Percentiles rank a stretch among this genome's conserved stretches.
These are phyloP conservation scores for Drosophila neotestacea DNA, from an alignment of 2,888 invertebrate species.

Conservation along the genomic window DNA sequence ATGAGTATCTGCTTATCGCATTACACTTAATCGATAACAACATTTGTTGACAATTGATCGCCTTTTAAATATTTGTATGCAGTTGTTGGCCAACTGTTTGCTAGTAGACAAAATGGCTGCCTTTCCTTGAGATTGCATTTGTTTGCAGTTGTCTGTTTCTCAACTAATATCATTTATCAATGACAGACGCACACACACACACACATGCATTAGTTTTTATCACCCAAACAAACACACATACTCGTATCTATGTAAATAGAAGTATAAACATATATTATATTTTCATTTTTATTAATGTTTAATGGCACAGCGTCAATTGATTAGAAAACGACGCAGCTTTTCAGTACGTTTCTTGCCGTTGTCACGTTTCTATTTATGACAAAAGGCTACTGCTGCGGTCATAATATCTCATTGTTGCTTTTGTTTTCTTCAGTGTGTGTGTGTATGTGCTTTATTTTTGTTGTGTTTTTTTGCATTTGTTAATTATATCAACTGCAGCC, in stretches of 20 bases:
- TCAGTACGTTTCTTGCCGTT: slow-evolving; percentile 25
- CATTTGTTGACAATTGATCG: slow-evolving; percentile 36
- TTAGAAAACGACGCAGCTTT: slow-evolving; percentile 36
- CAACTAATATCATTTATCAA: slow-evolving; percentile 34
- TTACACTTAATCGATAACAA: slow-evolving; percentile 31
- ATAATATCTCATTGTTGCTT: slow-evolving; percentile 23
- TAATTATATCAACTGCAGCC: slow-evolving; percentile 13
- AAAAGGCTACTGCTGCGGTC: slow-evolving; percentile 23
- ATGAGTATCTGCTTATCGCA: slow-evolving; percentile 33
- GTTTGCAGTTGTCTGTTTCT: slow-evolving; percentile 3
- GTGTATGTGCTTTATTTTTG: not conserved
- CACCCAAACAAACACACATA: slow-evolving; percentile 3
- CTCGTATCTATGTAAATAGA: slow-evolving; percentile 5
- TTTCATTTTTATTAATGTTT: slow-evolving; percentile 26
- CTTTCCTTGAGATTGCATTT: slow-evolving; percentile 8
- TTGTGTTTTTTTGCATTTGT: slow-evolving; percentile 9
- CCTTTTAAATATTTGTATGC: slow-evolving; percentile 12
- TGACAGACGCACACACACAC: slow-evolving; percentile 11
- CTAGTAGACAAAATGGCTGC: slow-evolving; percentile 28
- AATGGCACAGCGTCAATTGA: slow-evolving; percentile 36
- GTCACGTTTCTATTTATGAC: slow-evolving; percentile 33
- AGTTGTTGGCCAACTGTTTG: slow-evolving; percentile 12
- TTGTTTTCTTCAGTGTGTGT: slow-evolving; percentile 1
- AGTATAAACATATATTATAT: slow-evolving; percentile 19
- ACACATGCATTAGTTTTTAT: slow-evolving; percentile 32